Conservation (phyloP, 2,797 vertebrate genomes). For the Coregonus suidteri region DNA sequence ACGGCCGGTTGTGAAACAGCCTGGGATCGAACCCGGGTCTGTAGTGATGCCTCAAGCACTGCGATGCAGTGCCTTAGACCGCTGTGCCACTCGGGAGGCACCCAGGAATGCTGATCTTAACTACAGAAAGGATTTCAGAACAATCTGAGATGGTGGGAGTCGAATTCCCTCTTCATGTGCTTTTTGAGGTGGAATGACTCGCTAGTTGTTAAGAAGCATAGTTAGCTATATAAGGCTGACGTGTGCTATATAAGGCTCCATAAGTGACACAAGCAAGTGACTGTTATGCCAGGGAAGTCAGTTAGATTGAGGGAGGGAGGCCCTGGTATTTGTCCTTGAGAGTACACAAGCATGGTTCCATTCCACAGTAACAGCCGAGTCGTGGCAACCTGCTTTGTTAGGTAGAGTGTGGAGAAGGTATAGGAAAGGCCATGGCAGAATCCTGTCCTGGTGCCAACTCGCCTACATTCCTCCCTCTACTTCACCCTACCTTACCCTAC, state of each 20-base stretch:
- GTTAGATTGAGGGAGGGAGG: background rate
- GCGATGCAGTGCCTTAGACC: no score
- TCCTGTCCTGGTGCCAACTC: constrained; percentile 40
- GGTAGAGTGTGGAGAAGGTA: background rate
- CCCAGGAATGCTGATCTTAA: no score
- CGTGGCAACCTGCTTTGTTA: constrained; percentile 21
- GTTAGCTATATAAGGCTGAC: no score
- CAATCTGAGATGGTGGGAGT: no score
- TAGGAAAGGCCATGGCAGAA: constrained; percentile 28
- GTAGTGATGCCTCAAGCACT: no score
- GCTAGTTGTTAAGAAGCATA: no score
- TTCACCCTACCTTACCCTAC: background rate
- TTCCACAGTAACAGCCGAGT: background rate
- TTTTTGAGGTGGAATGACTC: no score
- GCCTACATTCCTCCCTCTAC: constrained; percentile 21
- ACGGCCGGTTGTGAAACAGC: no score
- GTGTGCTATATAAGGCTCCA: background rate
- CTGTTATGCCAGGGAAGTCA: background rate
- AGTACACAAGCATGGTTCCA: background rate
- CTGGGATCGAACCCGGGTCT: no score
- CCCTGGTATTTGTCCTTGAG: background rate
- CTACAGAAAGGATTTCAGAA: no score
- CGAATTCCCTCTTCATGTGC: no score
- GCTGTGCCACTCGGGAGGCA: no score
- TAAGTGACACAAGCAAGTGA: background rate